Conservation (phyloP, 1,140 invertebrate species). For the Drosophila aff. region DNA sequence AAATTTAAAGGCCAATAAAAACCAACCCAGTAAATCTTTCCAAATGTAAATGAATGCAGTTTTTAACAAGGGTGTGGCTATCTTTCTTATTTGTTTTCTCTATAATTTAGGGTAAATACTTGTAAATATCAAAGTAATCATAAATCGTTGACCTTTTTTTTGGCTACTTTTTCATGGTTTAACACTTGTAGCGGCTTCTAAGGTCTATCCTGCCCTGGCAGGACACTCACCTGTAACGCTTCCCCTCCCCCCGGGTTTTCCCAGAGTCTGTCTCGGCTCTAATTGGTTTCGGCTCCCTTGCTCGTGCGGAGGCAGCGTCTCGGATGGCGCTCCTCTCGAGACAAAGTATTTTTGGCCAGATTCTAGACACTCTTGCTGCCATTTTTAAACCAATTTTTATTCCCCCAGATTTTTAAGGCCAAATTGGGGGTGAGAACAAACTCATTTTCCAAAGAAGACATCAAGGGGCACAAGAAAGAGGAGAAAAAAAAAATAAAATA, state of each 20-base stretch:
- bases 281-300: constrained; percentile 27
- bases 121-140: constrained; percentile 2
- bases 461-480: constrained; percentile 30
- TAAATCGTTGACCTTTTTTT: neutral
- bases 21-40: too few species aligned
- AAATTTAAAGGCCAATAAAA: too few species aligned
- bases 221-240: constrained; percentile 27
- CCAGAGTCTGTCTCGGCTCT: neutral
- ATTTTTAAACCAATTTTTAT: neutral
- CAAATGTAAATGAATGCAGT: too few species aligned
- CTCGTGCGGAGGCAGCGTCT: constrained; percentile 28
- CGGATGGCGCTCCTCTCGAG: constrained; percentile 30
- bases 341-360: constrained; percentile 46
- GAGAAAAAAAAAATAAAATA: neutral
- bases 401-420: too few species aligned
- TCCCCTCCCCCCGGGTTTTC: neutral
- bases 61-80: neutral
- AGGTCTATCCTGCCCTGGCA: neutral
- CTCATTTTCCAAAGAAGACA: constrained; percentile 34
- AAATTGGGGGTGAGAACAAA: neutral
- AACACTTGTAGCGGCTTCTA: neutral
- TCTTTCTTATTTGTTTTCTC: neutral
- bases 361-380: constrained; percentile 12
- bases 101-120: neutral
- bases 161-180: neutral